Evolutionary conservation across 2,888 invertebrate species (phyloP).

Genomic region (Thysanoteuthis rhombus): DNA sequence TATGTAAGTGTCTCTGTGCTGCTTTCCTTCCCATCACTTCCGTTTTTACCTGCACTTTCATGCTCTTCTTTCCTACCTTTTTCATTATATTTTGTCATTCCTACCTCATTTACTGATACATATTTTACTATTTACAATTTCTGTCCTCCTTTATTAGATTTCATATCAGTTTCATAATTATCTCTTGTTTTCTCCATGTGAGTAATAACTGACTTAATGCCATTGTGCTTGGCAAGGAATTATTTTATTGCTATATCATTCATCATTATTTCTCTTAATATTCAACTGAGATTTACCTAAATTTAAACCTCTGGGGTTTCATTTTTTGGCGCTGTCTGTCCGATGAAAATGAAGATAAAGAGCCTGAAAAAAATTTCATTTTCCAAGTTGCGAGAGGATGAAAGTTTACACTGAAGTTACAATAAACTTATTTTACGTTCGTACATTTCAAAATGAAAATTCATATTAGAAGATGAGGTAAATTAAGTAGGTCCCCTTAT

Average conservation of each 20-base stretch:
- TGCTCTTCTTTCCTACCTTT: background rate
- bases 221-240: background rate
- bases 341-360: too few species aligned
- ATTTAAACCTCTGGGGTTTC: background rate
- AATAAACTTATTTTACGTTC: too few species aligned
- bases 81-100: background rate
- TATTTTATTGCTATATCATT: background rate
- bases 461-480: too few species aligned
- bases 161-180: background rate
- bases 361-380: too few species aligned
- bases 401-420: too few species aligned
- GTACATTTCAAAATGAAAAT: too few species aligned
- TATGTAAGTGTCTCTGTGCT: constrained; percentile 32
- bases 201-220: background rate
- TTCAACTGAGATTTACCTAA: too few species aligned
- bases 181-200: background rate
- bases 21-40: background rate
- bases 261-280: too few species aligned
- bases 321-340: too few species aligned
- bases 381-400: too few species aligned
- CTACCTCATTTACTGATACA: background rate
- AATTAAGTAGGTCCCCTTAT: too few species aligned
- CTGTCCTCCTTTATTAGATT: background rate
- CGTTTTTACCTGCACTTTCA: background rate
- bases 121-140: background rate